phyloP scores from a whole-genome alignment of 2,888 invertebrate species.

The Cactoblastis cactorum region DNA sequence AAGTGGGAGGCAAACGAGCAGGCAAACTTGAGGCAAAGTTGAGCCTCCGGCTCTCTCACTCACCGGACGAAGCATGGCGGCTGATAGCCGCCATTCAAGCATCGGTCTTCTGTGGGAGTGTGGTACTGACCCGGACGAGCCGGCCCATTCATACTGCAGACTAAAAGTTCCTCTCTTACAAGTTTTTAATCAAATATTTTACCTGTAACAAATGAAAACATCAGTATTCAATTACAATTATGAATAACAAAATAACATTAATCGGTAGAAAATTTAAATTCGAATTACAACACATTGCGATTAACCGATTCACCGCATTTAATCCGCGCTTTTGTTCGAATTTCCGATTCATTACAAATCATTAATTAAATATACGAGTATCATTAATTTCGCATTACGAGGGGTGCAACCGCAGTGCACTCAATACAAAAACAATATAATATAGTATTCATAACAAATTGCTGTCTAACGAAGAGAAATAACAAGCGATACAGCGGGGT shows the following conservation, averaged over 20 bases:
- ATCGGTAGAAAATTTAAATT: neutral
- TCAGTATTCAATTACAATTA: neutral
- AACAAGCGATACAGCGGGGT: conserved; percentile 68
- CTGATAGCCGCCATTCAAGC: too few relatives aligned
- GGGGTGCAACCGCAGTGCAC: conserved; percentile 41
- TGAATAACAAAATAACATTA: neutral
- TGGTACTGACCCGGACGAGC: too few relatives aligned
- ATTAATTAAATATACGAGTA: conserved; percentile 22
- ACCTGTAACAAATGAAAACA: too few relatives aligned
- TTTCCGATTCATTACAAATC: conserved; percentile 2
- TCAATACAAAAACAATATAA: conserved; percentile 78
- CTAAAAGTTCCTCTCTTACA: too few relatives aligned
- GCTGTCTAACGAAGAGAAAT: conserved; percentile 76
- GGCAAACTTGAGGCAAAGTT: too few relatives aligned
- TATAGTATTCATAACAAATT: conserved; percentile 78
- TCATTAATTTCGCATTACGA: conserved; percentile 25
- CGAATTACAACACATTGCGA: neutral
- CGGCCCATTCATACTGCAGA: too few relatives aligned
- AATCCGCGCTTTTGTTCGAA: conserved; percentile 1
- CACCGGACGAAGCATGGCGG: too few relatives aligned
- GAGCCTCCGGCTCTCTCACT: too few relatives aligned
- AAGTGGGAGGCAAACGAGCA: too few relatives aligned
- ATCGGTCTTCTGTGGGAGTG: too few relatives aligned
- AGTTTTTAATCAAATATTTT: too few relatives aligned
- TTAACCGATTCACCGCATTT: neutral